phyloP scores from a whole-genome alignment of 2,113 vertebrate genomes.

The Prunella himalayana region DNA sequence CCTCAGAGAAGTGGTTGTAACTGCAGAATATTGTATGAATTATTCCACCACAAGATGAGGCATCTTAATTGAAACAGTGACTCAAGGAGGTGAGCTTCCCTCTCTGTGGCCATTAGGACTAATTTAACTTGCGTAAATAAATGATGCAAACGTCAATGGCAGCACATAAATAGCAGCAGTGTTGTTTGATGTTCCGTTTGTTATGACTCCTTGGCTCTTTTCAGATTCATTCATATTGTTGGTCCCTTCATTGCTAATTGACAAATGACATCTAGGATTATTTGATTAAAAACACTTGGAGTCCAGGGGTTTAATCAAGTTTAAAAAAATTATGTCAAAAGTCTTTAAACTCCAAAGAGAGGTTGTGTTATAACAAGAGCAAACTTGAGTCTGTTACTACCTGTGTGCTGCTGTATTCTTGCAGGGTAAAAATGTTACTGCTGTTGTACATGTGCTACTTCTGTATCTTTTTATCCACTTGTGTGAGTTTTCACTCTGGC shows the following conservation, averaged over 20 bases:
- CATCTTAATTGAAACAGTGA: background rate
- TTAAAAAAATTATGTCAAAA: background rate
- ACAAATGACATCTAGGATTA: background rate
- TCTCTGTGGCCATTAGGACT: background rate
- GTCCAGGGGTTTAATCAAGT: background rate
- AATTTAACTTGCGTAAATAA: background rate
- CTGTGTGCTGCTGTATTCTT: background rate
- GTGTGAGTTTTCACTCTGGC: background rate
- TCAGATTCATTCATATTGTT: slow-evolving; percentile 11
- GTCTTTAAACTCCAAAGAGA: background rate
- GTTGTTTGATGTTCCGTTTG: background rate
- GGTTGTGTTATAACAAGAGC: background rate
- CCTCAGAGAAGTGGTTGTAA: background rate
- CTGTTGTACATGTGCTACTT: accelerated
- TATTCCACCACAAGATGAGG: background rate
- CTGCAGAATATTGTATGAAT: background rate
- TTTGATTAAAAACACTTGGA: background rate
- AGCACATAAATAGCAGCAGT: background rate
- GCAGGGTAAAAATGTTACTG: background rate
- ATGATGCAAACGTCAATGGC: background rate
- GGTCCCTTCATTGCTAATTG: background rate
- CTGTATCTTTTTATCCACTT: background rate
- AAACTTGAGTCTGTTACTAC: background rate
- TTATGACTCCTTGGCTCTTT: background rate
- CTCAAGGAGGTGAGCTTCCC: background rate